Base-by-base conservation (phyloP, 2,888 invertebrate genomes). In the Dasypolia templi region DNA sequence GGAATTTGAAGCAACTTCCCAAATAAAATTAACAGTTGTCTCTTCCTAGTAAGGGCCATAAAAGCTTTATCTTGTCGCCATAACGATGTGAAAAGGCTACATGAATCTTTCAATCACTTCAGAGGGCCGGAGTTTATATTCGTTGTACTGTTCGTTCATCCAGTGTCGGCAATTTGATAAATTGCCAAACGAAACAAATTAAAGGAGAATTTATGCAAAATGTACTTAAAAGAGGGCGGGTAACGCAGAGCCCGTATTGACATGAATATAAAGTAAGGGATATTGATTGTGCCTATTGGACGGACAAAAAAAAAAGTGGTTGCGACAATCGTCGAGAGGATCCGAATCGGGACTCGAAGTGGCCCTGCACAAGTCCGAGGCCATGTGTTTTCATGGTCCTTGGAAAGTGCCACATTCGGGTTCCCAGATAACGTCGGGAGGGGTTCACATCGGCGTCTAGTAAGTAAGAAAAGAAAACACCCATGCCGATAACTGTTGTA, bases 1-100 rank as follows among this genome's bases (percentile, higher is more conserved):
- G n/a, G n/a, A n/a, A 49, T 46, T 55, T 26, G 14, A 76, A 11
- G 7, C 22, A 42, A 56, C 1, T 44, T 32, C 51, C 39, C 12
- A 17, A 51, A 26, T 44, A 71, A 67, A 66, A 70, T 71, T 71
- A 62, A 39, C n/a, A 75, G 49, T 26, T 53, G 17, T 14, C 39
- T n/a, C 11, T 51, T 62, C 42, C 2, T 75, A 59, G 87, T 87
- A 89, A 46, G 75, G 70, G 35, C 75, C 29, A 46, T 87, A 70
- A 91, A 90, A 90, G 87, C 88, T 86, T 90, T 89, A 82, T 79
- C 83, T 79, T 89, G 90, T 90, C 85, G 68, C 70, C 74, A 79
- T 86, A 89, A 87, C 80, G 75, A 85, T 72, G 62, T 71, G 75
- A 85, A 86, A 84, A 86, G 86, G 77, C 79, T 72, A 81, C 83